Evolutionary conservation across 1,140 invertebrate species (phyloP).

Genomic region (Atta cephalotes): DNA sequence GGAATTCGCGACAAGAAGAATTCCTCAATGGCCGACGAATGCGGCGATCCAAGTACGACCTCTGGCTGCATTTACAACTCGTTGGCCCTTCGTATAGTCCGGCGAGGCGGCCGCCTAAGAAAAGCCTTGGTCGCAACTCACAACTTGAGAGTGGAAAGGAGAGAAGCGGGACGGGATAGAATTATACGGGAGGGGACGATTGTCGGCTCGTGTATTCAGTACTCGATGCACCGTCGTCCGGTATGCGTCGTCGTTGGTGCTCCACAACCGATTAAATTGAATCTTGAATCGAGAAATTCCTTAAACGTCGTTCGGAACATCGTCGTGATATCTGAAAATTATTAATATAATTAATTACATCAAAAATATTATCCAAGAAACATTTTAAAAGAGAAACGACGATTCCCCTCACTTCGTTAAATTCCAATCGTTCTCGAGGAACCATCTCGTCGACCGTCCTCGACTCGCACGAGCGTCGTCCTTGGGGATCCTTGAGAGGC

Average conservation of each 20-base stretch:
- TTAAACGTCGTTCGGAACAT: neutral
- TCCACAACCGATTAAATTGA: neutral
- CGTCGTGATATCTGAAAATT: neutral
- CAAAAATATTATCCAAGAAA: too few relatives aligned
- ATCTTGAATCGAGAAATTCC: neutral
- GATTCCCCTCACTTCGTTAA: neutral
- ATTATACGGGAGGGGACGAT: constrained; percentile 38
- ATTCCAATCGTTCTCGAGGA: neutral
- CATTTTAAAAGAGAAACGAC: neutral
- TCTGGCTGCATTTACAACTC: constrained; percentile 59
- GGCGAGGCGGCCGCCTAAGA: constrained; percentile 54
- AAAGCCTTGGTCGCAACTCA: constrained; percentile 45
- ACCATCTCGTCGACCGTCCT: neutral
- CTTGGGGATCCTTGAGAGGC: constrained; percentile 49
- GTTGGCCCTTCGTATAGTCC: constrained; percentile 64
- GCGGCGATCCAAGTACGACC: constrained; percentile 37
- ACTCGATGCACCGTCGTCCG: constrained; percentile 69
- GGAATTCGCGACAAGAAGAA: constrained; percentile 20
- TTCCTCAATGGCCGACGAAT: constrained; percentile 55
- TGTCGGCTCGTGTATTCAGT: constrained; percentile 70
- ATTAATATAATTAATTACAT: too few relatives aligned
- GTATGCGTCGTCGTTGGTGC: constrained; percentile 39
- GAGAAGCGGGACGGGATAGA: neutral
- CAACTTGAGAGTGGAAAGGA: neutral
- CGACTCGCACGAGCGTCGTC: constrained; percentile 18